A percentile compares a stretch with the other conserved stretches of the same genome.
phyloP scores from a whole-genome alignment of 2,797 vertebrate species.

The Salarias fasciatus region DNA sequence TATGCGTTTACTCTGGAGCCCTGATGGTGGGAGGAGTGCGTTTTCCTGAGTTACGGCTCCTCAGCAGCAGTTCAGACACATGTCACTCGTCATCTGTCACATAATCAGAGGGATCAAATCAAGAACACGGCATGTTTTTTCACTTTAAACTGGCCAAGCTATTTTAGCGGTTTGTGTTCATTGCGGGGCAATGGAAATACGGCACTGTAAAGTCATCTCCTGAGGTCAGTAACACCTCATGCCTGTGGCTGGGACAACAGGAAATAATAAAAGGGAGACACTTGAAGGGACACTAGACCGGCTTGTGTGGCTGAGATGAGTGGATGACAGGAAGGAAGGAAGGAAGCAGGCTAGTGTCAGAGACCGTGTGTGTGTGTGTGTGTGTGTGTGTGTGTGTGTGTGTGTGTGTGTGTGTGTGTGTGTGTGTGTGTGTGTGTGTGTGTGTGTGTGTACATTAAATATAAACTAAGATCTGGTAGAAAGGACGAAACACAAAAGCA shows the following conservation, averaged over 20 bases:
- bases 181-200: neutral
- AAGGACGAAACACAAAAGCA: too few species aligned
- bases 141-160: neutral
- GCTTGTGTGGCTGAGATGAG: constrained; percentile 1
- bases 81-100: neutral
- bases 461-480: too few species aligned
- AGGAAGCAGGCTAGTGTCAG: neutral
- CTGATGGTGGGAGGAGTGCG: too few species aligned
- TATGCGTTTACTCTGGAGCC: too few species aligned
- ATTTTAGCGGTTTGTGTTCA: neutral
- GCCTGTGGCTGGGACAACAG: constrained; percentile 5
- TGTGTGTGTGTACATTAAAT: neutral
- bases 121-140: neutral
- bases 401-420: neutral
- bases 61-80: too few species aligned
- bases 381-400: neutral
- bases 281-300: constrained; percentile 1
- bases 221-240: neutral
- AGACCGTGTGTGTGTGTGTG: neutral
- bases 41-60: too few species aligned
- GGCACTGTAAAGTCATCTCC: neutral
- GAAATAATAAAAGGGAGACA: constrained; percentile 10
- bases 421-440: neutral
- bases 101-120: neutral
- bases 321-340: constrained; percentile 23